Percentiles rank a stretch among this genome's conserved stretches.
These are phyloP conservation scores for Drosophila rhopaloa DNA, from an alignment of 1,140 invertebrate genomes.

Conservation along the genomic window DNA sequence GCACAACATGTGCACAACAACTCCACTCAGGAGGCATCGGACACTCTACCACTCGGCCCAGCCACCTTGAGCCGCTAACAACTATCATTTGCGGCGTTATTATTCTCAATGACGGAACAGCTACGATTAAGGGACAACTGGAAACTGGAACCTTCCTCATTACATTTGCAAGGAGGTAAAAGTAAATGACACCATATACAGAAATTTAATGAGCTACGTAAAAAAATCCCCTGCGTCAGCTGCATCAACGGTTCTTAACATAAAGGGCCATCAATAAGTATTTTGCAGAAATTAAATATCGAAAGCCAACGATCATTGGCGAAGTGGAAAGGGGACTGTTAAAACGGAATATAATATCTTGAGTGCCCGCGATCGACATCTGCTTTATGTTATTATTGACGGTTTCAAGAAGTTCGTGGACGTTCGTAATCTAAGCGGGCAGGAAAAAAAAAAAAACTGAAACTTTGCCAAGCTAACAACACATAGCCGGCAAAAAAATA, in stretches of 20 bases:
- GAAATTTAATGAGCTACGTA: not conserved
- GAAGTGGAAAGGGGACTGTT: not conserved
- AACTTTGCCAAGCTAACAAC: no score
- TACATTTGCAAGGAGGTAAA: not conserved
- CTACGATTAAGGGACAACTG: not conserved
- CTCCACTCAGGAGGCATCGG: not conserved
- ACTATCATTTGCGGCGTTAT: conserved; percentile 4
- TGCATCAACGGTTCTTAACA: not conserved
- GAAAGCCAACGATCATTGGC: conserved; percentile 1
- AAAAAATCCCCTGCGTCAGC: not conserved
- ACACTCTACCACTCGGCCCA: conserved; percentile 2
- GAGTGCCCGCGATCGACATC: conserved; percentile 4
- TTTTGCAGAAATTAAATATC: not conserved
- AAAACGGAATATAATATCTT: not conserved
- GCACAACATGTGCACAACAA: conserved; percentile 1
- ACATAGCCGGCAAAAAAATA: not conserved
- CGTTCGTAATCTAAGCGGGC: no score
- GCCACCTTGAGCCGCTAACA: conserved; percentile 3
- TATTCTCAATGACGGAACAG: conserved; percentile 1
- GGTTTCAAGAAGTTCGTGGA: no score
- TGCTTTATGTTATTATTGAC: not conserved
- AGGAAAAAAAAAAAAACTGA: no score
- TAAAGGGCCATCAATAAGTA: not conserved
- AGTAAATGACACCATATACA: not conserved
- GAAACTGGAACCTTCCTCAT: not conserved